A percentile compares a stretch with the other conserved stretches of the same genome.
Evolutionary conservation across 2,113 vertebrate species (phyloP).

Genomic region (Orycteropus afer): DNA sequence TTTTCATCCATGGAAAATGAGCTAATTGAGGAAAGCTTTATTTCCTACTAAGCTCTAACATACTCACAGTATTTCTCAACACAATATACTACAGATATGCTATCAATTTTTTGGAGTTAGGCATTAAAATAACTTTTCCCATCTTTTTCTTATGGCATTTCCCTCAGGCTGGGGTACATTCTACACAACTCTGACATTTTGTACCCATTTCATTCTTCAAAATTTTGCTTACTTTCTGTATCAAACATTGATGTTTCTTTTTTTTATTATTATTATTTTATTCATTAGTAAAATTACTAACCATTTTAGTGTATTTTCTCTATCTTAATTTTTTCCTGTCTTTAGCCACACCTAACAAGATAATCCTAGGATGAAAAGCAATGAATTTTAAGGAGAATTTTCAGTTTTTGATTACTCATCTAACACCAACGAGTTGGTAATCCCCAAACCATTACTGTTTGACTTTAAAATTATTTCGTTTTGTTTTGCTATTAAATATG

Average conservation of each 20-base stretch:
- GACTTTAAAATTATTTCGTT: neutral
- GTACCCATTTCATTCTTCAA: accelerated
- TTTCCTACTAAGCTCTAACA: neutral
- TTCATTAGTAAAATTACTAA: neutral
- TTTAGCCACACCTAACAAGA: neutral
- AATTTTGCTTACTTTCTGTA: neutral
- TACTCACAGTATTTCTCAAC: neutral
- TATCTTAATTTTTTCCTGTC: too few species aligned
- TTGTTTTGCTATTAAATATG: neutral
- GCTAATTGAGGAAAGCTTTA: neutral
- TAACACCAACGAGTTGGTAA: neutral
- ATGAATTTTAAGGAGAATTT: neutral
- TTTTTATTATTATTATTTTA: neutral
- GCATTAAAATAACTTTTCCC: accelerated
- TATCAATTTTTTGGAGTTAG: accelerated
- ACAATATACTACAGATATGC: accelerated
- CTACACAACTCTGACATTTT: accelerated
- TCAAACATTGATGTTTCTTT: neutral
- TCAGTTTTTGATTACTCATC: neutral
- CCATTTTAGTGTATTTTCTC: neutral
- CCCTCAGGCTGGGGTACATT: accelerated
- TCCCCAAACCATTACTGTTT: neutral
- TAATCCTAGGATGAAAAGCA: neutral
- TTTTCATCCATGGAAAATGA: neutral
- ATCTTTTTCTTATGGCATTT: accelerated